Conservation (phyloP, 2,888 invertebrate species). For the Brenthis daphne region DNA sequence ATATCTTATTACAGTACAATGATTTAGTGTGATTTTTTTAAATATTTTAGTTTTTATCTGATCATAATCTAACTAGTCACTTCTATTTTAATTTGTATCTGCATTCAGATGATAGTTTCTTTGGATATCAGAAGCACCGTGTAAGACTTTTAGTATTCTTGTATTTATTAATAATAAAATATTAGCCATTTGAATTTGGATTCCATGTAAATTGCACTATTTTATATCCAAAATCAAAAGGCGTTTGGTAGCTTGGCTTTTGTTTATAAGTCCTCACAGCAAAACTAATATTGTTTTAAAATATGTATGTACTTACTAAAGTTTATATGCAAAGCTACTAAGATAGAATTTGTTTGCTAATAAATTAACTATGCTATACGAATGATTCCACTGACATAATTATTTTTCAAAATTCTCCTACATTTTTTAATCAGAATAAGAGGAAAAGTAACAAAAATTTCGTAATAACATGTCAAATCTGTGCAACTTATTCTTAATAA, state of each 20-base stretch:
- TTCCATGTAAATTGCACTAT: conserved; percentile 35
- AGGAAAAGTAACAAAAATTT: conserved; percentile 27
- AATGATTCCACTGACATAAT: conserved; percentile 23
- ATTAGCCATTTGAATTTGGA: conserved; percentile 52
- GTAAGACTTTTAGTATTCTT: conserved; percentile 62
- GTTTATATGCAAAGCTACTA: conserved; percentile 32
- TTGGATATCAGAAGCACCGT: conserved; percentile 70
- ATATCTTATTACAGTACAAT: conserved; percentile 17
- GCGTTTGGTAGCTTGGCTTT: conserved; percentile 54
- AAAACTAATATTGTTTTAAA: neutral
- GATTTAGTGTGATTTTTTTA: conserved; percentile 36
- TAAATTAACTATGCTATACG: conserved; percentile 19
- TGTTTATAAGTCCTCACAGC: neutral
- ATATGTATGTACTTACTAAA: too few relatives aligned
- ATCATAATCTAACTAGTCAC: conserved; percentile 59
- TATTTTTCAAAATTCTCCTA: conserved; percentile 23
- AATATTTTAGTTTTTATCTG: conserved; percentile 47
- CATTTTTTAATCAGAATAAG: conserved; percentile 18
- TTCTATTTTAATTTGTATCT: conserved; percentile 66
- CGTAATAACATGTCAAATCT: conserved; percentile 11
- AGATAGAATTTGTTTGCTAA: conserved; percentile 32
- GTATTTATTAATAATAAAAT: conserved; percentile 40
- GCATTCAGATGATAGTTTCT: conserved; percentile 68
- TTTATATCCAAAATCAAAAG: conserved; percentile 51
- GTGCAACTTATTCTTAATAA: too few relatives aligned